A percentile compares a stretch with the other conserved stretches of the same genome.
Evolutionary conservation across 1,140 invertebrate species (phyloP).

Genomic region (Aphelenchoides besseyi): DNA sequence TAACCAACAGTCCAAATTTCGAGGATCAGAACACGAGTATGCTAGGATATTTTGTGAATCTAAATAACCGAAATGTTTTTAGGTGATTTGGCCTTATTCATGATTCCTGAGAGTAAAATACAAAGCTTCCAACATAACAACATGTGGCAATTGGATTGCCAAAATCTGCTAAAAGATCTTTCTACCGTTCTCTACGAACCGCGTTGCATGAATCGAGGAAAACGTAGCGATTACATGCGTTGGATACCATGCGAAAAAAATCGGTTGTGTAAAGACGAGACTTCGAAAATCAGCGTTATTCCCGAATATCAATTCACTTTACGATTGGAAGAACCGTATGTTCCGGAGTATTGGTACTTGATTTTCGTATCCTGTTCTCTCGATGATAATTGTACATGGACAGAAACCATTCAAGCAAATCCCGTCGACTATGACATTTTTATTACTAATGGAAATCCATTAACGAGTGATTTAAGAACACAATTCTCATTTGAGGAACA

Average conservation of each 20-base stretch:
- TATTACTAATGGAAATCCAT: constrained; percentile 88
- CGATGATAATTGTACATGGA: constrained; percentile 75
- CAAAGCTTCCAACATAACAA: constrained; percentile 9
- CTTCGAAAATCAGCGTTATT: constrained; percentile 77
- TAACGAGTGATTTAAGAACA: constrained; percentile 79
- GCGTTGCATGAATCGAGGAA: constrained; percentile 75
- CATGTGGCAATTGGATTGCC: constrained; percentile 19
- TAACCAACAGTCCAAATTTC: neutral
- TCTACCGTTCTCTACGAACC: constrained; percentile 78
- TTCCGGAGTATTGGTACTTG: constrained; percentile 73
- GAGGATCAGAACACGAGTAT: neutral
- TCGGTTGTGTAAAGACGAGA: constrained; percentile 79
- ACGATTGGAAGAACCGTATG: constrained; percentile 78
- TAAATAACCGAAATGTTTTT: neutral
- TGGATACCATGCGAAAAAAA: constrained; percentile 78
- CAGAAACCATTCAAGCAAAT: constrained; percentile 63
- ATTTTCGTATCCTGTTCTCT: constrained; percentile 83
- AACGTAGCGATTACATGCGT: constrained; percentile 75
- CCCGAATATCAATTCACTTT: constrained; percentile 86
- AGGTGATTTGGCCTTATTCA: constrained; percentile 14
- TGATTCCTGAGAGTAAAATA: constrained; percentile 1
- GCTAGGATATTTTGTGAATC: neutral
- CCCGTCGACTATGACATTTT: constrained; percentile 84
- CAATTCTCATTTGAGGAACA: constrained; percentile 94
- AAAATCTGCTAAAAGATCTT: constrained; percentile 66